Evolutionary conservation across 2,113 vertebrate genomes (phyloP).

Genomic region (Motacilla tschutschensis): DNA sequence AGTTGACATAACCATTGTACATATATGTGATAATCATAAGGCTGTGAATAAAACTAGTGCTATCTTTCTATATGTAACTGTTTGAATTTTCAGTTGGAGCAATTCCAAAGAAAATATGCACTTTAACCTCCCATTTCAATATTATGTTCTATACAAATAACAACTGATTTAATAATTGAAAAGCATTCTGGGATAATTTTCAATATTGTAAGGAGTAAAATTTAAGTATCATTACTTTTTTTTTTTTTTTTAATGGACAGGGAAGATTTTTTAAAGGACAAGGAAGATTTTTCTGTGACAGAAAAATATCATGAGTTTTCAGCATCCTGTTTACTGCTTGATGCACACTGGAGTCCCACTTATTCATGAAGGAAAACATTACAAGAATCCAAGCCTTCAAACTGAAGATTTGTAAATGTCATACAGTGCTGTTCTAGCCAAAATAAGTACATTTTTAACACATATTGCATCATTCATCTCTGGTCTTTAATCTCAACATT

Average conservation of each 20-base stretch:
- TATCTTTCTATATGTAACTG: neutral
- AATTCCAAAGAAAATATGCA: neutral
- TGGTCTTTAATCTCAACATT: neutral
- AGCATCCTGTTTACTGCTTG: neutral
- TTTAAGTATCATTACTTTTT: neutral
- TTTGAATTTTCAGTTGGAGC: neutral
- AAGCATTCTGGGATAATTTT: neutral
- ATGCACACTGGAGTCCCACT: neutral
- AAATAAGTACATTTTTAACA: constrained; percentile 2
- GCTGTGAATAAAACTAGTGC: neutral
- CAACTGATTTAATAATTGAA: neutral
- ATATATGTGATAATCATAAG: neutral
- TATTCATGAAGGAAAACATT: neutral
- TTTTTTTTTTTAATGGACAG: neutral
- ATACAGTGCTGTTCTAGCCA: neutral
- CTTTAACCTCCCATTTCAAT: neutral
- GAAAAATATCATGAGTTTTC: neutral
- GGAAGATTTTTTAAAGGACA: neutral
- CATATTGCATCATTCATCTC: neutral
- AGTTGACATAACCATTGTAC: neutral
- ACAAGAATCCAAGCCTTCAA: neutral
- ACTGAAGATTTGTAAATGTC: neutral
- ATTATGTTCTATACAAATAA: neutral
- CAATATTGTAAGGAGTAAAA: neutral
- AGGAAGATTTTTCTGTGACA: neutral